These are phyloP conservation scores for Struthidea cinerea DNA, from an alignment of 2,113 vertebrate species.

Conservation along the genomic window DNA sequence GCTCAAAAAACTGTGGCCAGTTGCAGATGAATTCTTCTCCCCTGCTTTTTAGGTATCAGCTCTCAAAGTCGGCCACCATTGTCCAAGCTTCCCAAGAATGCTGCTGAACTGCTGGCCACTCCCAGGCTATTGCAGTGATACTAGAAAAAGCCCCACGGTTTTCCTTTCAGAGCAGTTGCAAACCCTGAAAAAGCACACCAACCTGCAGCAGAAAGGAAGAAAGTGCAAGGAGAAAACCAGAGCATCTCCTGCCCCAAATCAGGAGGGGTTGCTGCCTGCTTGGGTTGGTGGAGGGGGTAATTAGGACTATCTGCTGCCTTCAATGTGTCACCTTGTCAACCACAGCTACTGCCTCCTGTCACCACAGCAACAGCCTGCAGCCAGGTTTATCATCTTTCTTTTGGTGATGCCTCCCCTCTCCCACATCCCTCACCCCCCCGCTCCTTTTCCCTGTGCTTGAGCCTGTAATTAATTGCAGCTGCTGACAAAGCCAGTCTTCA, in stretches of 20 bases:
- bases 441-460: conserved; percentile 37
- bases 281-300: neutral
- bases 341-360: conserved; percentile 7
- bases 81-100: neutral
- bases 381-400: conserved; percentile 48
- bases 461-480: conserved; percentile 73
- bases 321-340: neutral
- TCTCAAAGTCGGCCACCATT: neutral
- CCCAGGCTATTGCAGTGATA: neutral
- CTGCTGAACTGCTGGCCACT: neutral
- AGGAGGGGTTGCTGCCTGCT: neutral
- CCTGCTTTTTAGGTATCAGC: neutral
- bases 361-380: conserved; percentile 62
- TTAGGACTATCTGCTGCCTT: conserved; percentile 31
- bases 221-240: neutral
- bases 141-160: neutral
- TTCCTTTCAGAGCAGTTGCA: neutral
- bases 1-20: neutral
- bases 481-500: conserved; percentile 66
- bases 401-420: neutral
- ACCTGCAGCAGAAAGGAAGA: neutral
- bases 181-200: neutral
- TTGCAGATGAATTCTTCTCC: neutral
- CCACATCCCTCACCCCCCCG: neutral
- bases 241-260: neutral